phyloP scores from a whole-genome alignment of 2,888 invertebrate genomes.

The Clunio marinus region DNA sequence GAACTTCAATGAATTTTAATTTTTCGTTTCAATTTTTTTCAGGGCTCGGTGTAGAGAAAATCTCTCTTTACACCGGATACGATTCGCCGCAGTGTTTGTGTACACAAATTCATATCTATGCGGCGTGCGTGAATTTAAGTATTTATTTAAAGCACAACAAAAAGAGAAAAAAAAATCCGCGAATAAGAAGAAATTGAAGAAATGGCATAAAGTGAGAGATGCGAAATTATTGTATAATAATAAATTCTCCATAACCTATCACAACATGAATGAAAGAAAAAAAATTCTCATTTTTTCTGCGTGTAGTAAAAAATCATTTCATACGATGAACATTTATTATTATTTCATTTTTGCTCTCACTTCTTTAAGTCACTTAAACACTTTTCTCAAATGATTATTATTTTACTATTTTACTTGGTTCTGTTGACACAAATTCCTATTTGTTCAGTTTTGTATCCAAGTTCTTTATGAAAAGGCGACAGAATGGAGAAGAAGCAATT shows the following conservation, averaged over 20 bases:
- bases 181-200: conserved; percentile 14
- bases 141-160: background rate
- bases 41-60: conserved; percentile 16
- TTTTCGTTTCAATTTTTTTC: background rate
- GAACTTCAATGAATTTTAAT: conserved; percentile 21
- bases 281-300: background rate
- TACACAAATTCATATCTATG: background rate
- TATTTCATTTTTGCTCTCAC: conserved; percentile 2
- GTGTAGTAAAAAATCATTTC: background rate
- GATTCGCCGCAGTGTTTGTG: no score
- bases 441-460: background rate
- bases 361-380: no score
- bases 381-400: background rate
- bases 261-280: conserved; percentile 15
- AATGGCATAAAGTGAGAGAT: conserved; percentile 11
- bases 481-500: background rate
- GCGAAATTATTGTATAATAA: conserved; percentile 38
- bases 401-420: background rate
- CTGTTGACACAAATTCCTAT: conserved; percentile 7
- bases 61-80: conserved; percentile 3
- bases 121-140: background rate
- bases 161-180: conserved; percentile 4
- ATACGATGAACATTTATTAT: conserved; percentile 1
- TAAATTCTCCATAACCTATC: conserved; percentile 38
- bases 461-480: background rate